Conservation (phyloP, 2,113 vertebrate genomes). For the Onychostoma macrolepis region DNA sequence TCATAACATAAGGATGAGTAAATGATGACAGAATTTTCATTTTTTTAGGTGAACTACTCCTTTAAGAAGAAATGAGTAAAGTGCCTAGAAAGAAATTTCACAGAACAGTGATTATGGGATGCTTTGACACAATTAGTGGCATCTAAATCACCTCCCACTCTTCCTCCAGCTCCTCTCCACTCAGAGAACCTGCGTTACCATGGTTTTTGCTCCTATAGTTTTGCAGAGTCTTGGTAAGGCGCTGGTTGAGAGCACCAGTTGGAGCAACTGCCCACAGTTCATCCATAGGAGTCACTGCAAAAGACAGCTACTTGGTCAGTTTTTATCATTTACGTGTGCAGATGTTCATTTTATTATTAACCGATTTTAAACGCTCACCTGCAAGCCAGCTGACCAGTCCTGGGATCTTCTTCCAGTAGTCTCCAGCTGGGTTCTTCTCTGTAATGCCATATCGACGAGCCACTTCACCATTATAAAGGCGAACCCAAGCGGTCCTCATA, state of each 20-base stretch:
- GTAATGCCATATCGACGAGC: slow-evolving; percentile 91
- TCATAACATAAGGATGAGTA: neutral
- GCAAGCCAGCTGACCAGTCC: slow-evolving; percentile 83
- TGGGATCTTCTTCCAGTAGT: slow-evolving; percentile 98
- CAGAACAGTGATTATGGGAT: slow-evolving; percentile 6
- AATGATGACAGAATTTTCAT: neutral
- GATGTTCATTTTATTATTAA: neutral
- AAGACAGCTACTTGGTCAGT: neutral
- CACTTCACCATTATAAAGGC: slow-evolving; percentile 88
- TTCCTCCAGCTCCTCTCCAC: slow-evolving; percentile 88
- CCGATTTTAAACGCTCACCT: slow-evolving; percentile 71
- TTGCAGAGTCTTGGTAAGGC: slow-evolving; percentile 91
- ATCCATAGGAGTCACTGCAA: slow-evolving; percentile 83
- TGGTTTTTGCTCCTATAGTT: slow-evolving; percentile 71
- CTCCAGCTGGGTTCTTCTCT: slow-evolving; percentile 89
- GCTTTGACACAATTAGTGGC: slow-evolving; percentile 3
- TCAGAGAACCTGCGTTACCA: slow-evolving; percentile 66
- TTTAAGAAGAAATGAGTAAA: slow-evolving; percentile 59
- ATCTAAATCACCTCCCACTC: slow-evolving; percentile 97
- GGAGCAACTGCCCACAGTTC: slow-evolving; percentile 90
- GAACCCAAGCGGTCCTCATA: slow-evolving; percentile 88
- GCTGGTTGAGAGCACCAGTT: slow-evolving; percentile 84
- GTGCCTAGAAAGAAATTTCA: slow-evolving; percentile 62
- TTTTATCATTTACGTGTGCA: neutral
- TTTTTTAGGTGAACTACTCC: slow-evolving; percentile 44